Evolutionary conservation across 2,888 invertebrate genomes (phyloP).

Genomic region (Limenitis camilla): DNA sequence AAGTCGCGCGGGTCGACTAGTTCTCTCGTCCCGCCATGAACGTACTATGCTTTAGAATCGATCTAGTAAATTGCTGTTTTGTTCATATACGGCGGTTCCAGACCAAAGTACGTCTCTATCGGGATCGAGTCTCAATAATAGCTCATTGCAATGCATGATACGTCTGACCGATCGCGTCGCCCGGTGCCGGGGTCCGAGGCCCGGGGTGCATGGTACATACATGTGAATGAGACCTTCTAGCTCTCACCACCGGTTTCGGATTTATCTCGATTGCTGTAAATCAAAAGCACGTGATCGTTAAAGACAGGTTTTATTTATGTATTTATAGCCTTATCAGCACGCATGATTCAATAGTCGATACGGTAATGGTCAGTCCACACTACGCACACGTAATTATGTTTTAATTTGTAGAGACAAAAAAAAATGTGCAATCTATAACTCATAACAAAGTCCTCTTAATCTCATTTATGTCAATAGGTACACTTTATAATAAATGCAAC

Average conservation of each 20-base stretch:
- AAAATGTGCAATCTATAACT: no score
- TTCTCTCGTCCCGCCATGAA: slow-evolving; percentile 43
- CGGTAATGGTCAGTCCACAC: background rate
- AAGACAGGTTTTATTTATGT: slow-evolving; percentile 16
- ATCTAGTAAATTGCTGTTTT: slow-evolving; percentile 42
- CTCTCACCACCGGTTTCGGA: slow-evolving; percentile 28
- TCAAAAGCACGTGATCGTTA: slow-evolving; percentile 21
- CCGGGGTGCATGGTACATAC: slow-evolving; percentile 34
- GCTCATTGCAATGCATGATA: slow-evolving; percentile 52
- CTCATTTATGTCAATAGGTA: no score
- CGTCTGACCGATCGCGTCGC: slow-evolving; percentile 43
- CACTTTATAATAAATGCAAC: no score
- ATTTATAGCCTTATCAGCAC: slow-evolving; percentile 1
- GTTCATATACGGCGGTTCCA: slow-evolving; percentile 28
- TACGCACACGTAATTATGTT: background rate
- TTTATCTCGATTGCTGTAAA: slow-evolving; percentile 16
- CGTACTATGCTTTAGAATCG: slow-evolving; percentile 49
- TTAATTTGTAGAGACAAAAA: no score
- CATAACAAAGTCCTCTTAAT: no score
- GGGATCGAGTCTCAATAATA: slow-evolving; percentile 47
- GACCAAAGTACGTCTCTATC: slow-evolving; percentile 45
- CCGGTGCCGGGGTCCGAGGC: slow-evolving; percentile 20
- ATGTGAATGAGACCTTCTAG: slow-evolving; percentile 43
- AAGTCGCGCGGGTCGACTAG: slow-evolving; percentile 24
- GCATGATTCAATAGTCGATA: background rate